These are phyloP conservation scores for Clinocottus analis DNA, from an alignment of 2,113 vertebrate genomes.

Conservation along the genomic window DNA sequence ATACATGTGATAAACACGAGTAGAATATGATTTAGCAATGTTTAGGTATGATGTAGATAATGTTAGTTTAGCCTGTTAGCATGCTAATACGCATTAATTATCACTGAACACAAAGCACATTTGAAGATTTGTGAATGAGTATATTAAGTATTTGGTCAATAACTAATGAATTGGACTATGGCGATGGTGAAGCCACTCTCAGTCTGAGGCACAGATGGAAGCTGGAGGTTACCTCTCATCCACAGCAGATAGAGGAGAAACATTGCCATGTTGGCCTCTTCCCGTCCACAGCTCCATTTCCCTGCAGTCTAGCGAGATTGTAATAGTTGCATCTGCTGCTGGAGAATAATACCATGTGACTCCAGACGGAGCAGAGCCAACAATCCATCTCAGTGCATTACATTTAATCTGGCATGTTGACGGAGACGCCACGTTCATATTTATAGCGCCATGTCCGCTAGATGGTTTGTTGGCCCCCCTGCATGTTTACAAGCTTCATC, in stretches of 20 bases:
- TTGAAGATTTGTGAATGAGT: not conserved
- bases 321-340: conserved; percentile 38
- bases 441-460: conserved; percentile 40
- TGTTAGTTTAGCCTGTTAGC: not conserved
- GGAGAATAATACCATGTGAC: conserved; percentile 29
- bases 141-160: not conserved
- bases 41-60: not conserved
- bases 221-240: not conserved
- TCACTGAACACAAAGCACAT: not conserved
- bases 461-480: conserved; percentile 3
- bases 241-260: not conserved
- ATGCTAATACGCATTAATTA: not conserved
- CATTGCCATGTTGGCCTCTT: not conserved
- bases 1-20: not conserved
- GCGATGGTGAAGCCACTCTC: too few species aligned
- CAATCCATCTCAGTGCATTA: conserved; percentile 39
- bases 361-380: conserved; percentile 44
- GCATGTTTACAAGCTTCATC: conserved; percentile 23
- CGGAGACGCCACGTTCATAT: conserved; percentile 45
- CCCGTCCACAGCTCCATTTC: conserved; percentile 1
- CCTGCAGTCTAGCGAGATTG: not conserved
- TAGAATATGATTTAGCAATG: not conserved
- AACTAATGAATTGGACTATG: not conserved
- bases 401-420: conserved; percentile 44
- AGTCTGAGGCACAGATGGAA: not conserved